A percentile compares a stretch with the other conserved stretches of the same genome.
Evolutionary conservation across 30 jellyfish, hydroid and myxozoan species (phyloP).

Genomic region (Chrysaora quinquecirrha): DNA sequence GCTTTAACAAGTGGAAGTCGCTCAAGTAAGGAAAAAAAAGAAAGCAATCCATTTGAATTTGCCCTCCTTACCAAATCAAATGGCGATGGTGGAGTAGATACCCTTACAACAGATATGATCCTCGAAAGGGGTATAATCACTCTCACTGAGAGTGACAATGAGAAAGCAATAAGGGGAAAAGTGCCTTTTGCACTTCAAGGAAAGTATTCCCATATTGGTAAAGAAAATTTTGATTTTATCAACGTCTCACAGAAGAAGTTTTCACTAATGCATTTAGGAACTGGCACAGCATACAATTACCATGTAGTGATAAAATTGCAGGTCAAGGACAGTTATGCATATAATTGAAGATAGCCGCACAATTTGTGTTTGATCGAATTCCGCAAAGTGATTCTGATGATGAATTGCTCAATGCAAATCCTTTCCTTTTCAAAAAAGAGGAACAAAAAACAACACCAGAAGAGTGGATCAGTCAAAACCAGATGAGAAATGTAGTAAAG

Average conservation of each 20-base stretch:
- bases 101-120: conserved; percentile 29
- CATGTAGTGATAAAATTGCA: conserved; percentile 23
- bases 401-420: conserved; percentile 7
- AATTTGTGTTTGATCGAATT: conserved; percentile 9
- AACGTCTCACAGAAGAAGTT: conserved; percentile 31
- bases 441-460: conserved; percentile 15
- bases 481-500: conserved; percentile 10
- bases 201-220: conserved; percentile 29
- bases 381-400: conserved; percentile 29
- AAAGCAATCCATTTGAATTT: conserved; percentile 38
- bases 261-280: conserved; percentile 25
- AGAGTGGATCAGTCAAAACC: background rate
- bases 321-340: conserved; percentile 40
- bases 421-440: conserved; percentile 13
- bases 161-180: conserved; percentile 24
- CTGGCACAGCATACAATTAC: conserved; percentile 33
- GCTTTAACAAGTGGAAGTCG: background rate
- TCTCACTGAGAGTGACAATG: conserved; percentile 18
- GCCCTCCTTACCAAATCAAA: conserved; percentile 13
- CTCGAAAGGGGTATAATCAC: conserved; percentile 39
- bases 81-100: conserved; percentile 5
- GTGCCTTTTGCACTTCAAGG: conserved; percentile 19
- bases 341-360: conserved; percentile 14
- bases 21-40: conserved; percentile 6
- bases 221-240: conserved; percentile 14